Conservation (phyloP, 1,140 invertebrate genomes). For the Drosophila leontia region DNA sequence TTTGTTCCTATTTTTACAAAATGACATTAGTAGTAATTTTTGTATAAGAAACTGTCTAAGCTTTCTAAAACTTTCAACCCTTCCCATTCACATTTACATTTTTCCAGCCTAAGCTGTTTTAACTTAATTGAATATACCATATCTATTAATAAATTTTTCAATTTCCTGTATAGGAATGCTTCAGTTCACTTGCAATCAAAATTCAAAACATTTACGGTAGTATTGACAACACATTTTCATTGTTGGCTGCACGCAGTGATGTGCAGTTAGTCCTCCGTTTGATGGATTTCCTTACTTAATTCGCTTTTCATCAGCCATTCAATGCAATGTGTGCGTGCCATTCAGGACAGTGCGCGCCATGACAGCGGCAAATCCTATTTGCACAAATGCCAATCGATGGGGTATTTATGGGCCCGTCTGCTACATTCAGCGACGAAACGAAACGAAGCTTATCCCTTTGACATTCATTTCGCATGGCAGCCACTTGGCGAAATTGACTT, state of each 20-base stretch:
- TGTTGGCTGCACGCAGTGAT: conserved; percentile 12
- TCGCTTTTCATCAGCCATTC: conserved; percentile 23
- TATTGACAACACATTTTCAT: conserved; percentile 5
- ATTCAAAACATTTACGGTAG: conserved; percentile 16
- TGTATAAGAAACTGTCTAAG: too few species aligned
- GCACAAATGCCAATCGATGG: conserved; percentile 34
- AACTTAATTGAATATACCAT: neutral
- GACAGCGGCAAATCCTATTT: conserved; percentile 33
- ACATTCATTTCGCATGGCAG: conserved; percentile 45
- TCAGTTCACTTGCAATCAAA: conserved; percentile 19
- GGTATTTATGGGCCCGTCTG: conserved; percentile 22
- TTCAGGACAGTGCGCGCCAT: conserved; percentile 32
- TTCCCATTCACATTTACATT: too few species aligned
- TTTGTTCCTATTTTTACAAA: too few species aligned
- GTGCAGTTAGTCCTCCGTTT: conserved; percentile 29
- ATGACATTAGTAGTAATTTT: too few species aligned
- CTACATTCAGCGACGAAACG: conserved; percentile 4
- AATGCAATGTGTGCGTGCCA: neutral
- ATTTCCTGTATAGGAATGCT: neutral
- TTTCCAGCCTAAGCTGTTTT: too few species aligned
- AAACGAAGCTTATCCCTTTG: conserved; percentile 30
- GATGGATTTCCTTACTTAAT: conserved; percentile 31
- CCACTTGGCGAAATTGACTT: conserved; percentile 53
- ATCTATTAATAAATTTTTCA: too few species aligned
- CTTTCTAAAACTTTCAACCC: fast-evolving